Evolutionary conservation across 2,888 invertebrate species (phyloP).

Genomic region (Meloe dianella): DNA sequence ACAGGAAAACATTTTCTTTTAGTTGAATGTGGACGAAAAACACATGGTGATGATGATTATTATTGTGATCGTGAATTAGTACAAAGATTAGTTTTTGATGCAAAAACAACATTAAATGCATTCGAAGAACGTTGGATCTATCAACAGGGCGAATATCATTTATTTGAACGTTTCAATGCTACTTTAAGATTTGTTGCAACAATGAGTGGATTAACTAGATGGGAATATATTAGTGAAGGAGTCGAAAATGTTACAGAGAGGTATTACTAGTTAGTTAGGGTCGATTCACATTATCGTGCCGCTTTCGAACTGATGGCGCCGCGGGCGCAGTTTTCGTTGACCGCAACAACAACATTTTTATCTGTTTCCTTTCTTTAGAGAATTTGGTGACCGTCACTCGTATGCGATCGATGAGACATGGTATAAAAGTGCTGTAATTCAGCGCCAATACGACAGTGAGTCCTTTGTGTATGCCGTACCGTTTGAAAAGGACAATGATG

Average conservation of each 20-base stretch:
- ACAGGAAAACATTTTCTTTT: no score
- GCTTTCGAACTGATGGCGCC: no score
- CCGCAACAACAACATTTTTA: no score
- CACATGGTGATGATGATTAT: conserved; percentile 72
- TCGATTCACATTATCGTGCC: no score
- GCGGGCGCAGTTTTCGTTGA: no score
- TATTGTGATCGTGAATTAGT: conserved; percentile 86
- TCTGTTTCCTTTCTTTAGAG: conserved; percentile 61
- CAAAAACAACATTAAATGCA: conserved; percentile 70
- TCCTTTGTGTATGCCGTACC: conserved; percentile 81
- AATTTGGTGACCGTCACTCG: conserved; percentile 78
- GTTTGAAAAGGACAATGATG: conserved; percentile 59
- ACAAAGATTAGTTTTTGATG: conserved; percentile 86
- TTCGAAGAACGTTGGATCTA: conserved; percentile 55
- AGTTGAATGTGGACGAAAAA: conserved; percentile 73
- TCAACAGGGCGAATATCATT: conserved; percentile 58
- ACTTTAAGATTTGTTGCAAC: conserved; percentile 84
- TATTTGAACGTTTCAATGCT: conserved; percentile 74
- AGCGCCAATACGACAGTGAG: conserved; percentile 77
- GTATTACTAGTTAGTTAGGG: no score
- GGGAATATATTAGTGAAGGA: conserved; percentile 77
- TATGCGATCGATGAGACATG: conserved; percentile 87
- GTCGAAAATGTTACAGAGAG: conserved; percentile 51
- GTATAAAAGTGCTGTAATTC: conserved; percentile 89
- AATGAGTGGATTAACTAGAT: conserved; percentile 86